A percentile compares a stretch with the other conserved stretches of the same genome.
These are phyloP conservation scores for Pempheris klunzingeri DNA, from an alignment of 2,797 vertebrate species.

Conservation along the genomic window DNA sequence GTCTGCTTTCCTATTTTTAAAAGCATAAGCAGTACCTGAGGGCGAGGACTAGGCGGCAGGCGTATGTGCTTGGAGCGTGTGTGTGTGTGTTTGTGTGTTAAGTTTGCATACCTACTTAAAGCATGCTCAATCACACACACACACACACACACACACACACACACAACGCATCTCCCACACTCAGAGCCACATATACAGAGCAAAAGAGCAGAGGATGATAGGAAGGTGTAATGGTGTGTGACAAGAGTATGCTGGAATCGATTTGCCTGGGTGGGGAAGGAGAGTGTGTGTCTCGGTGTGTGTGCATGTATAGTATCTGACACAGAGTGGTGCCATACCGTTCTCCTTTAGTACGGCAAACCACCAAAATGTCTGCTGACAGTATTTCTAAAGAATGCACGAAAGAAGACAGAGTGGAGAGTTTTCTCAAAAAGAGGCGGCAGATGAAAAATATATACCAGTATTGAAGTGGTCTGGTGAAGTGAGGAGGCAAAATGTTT, in stretches of 20 bases:
- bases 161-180: conserved; percentile 22
- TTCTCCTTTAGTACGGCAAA: conserved; percentile 45
- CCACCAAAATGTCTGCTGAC: conserved; percentile 24
- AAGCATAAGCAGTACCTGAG: conserved; percentile 27
- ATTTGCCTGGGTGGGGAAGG: conserved; percentile 62
- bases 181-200: conserved; percentile 35
- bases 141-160: conserved; percentile 35
- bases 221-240: conserved; percentile 77
- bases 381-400: conserved; percentile 42
- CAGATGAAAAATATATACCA: conserved; percentile 29
- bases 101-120: conserved; percentile 59
- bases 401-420: conserved; percentile 30
- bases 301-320: conserved; percentile 11
- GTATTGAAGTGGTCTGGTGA: conserved; percentile 43
- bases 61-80: not conserved
- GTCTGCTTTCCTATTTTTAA: conserved; percentile 42
- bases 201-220: conserved; percentile 65
- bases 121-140: conserved; percentile 33
- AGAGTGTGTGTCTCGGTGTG: conserved; percentile 17
- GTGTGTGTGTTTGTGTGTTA: conserved; percentile 40
- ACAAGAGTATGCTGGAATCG: conserved; percentile 70
- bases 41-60: conserved; percentile 23
- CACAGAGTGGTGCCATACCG: conserved; percentile 17
- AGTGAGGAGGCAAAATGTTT: conserved; percentile 28
- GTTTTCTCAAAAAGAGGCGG: conserved; percentile 24